phyloP scores from a whole-genome alignment of 2,888 invertebrate genomes.

The Ectemnius continuus region DNA sequence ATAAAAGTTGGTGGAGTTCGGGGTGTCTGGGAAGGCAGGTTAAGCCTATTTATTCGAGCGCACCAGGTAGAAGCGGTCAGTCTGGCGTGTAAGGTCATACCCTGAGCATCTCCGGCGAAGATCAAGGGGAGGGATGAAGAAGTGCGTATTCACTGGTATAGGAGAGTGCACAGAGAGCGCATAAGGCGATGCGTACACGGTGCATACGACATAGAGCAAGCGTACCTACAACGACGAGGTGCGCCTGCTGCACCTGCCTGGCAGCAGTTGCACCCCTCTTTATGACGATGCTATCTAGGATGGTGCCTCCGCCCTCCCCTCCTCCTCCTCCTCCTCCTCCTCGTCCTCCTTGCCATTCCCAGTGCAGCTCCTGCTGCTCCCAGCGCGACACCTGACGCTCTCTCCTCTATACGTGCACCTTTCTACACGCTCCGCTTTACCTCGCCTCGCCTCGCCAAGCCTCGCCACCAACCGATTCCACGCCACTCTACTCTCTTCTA shows the following conservation, averaged over 20 bases:
- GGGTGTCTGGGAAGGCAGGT: too few species aligned
- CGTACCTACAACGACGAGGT: conserved; percentile 46
- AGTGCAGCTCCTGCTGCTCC: conserved; percentile 44
- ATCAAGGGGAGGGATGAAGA: too few species aligned
- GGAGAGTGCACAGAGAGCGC: conserved; percentile 3
- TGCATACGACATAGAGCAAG: conserved; percentile 48
- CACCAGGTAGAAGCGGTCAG: too few species aligned
- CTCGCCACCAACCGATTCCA: too few species aligned
- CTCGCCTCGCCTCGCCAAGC: neutral
- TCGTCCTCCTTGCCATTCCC: neutral
- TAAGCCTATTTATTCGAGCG: too few species aligned
- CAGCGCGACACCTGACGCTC: conserved; percentile 74
- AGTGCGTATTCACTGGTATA: neutral
- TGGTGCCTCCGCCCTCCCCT: conserved; percentile 51
- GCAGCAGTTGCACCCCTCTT: conserved; percentile 72
- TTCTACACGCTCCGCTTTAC: conserved; percentile 1
- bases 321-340: neutral
- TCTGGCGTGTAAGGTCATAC: too few species aligned
- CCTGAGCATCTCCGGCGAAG: too few species aligned
- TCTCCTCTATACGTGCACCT: conserved; percentile 28
- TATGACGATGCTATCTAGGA: conserved; percentile 75
- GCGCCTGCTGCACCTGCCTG: conserved; percentile 44
- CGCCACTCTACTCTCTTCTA: neutral
- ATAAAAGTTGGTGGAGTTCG: too few species aligned
- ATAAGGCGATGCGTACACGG: conserved; percentile 21